Conservation (phyloP, 2,888 invertebrate genomes). For the Leptopilina drosophilae region DNA sequence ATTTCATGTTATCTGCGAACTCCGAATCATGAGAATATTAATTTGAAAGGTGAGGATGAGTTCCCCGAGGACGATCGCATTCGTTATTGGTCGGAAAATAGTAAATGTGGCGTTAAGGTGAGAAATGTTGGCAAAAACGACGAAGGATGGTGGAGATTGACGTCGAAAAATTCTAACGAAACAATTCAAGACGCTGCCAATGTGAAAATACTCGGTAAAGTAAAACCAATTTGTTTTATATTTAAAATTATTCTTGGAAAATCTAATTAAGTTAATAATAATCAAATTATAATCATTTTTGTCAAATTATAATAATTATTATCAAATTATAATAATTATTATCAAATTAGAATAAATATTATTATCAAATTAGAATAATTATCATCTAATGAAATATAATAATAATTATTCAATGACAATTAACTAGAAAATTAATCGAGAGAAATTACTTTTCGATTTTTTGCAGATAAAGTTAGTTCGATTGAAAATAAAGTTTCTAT, state of each 20-base stretch:
- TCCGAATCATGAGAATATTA: slow-evolving; percentile 41
- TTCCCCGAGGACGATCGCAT: slow-evolving; percentile 38
- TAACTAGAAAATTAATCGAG: not conserved
- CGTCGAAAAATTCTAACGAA: slow-evolving; percentile 67
- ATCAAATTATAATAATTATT: too few species aligned
- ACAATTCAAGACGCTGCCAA: slow-evolving; percentile 76
- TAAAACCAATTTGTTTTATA: too few species aligned
- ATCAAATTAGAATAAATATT: too few species aligned
- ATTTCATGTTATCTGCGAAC: slow-evolving; percentile 49
- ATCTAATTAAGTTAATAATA: too few species aligned
- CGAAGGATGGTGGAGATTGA: slow-evolving; percentile 78
- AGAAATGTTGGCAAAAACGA: slow-evolving; percentile 72
- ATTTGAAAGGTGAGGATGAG: slow-evolving; percentile 33
- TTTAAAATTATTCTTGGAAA: too few species aligned
- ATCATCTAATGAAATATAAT: not conserved
- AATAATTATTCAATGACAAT: not conserved
- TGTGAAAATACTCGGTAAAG: slow-evolving; percentile 69
- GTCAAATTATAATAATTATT: too few species aligned
- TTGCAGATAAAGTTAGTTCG: slow-evolving; percentile 42
- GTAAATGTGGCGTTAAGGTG: slow-evolving; percentile 77
- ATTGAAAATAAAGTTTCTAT: slow-evolving; percentile 28
- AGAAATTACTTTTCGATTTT: not conserved
- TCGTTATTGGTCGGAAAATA: slow-evolving; percentile 69
- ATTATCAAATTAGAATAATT: too few species aligned
- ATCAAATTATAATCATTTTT: too few species aligned